These are phyloP conservation scores for Pachymerium ferrugineum DNA, from an alignment of 2,888 invertebrate genomes.

Conservation along the genomic window DNA sequence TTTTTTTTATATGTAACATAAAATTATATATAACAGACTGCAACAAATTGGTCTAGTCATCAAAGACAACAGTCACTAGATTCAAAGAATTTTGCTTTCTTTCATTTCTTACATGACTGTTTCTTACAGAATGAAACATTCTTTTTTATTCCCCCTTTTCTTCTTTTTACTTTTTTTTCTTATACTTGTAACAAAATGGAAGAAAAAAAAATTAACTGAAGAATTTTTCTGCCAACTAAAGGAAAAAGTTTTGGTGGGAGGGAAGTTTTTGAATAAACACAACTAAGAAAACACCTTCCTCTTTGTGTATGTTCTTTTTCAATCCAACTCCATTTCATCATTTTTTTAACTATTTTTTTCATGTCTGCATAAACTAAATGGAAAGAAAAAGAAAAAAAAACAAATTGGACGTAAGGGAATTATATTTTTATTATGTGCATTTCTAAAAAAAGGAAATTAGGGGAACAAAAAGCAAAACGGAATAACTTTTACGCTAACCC, in stretches of 20 bases:
- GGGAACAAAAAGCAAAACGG: no score
- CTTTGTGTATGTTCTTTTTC: neutral
- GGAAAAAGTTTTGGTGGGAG: neutral
- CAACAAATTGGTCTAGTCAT: neutral
- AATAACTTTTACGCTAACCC: no score
- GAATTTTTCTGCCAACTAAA: neutral
- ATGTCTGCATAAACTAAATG: neutral
- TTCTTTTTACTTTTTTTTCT: neutral
- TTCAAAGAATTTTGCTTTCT: no score
- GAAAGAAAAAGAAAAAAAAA: neutral
- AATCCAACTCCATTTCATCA: neutral
- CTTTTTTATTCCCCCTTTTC: neutral
- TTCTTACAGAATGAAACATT: neutral
- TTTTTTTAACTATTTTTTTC: neutral
- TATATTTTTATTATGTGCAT: no score
- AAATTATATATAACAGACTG: neutral
- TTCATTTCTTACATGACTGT: no score
- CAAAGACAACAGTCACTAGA: neutral
- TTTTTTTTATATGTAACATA: neutral
- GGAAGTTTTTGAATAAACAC: neutral
- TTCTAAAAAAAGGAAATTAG: no score
- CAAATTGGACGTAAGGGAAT: no score
- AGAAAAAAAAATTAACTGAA: neutral
- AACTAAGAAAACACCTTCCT: no score
- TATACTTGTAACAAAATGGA: neutral